Evolutionary conservation across 2,888 invertebrate species (phyloP), one percentile per base, ranked within the genome.

Genomic region (Temnothorax ravouxi): DNA sequence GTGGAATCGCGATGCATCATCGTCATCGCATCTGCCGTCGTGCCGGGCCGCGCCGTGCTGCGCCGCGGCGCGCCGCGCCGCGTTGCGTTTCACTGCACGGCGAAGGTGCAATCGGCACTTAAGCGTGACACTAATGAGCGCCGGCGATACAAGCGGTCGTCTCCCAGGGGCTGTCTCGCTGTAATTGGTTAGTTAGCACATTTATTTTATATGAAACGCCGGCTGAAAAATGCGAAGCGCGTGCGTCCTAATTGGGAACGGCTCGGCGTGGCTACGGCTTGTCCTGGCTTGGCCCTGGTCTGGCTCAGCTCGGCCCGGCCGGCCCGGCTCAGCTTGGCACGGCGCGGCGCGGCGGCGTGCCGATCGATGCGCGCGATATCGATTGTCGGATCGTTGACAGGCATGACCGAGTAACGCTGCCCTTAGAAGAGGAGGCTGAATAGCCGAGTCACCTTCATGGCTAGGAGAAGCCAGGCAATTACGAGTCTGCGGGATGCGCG

Each of bases 171-270:
- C 84, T 79, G 84, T 83, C 87, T 84, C 84, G 69, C 91, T 88
- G 91, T 92, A 92, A 92, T 93, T 93, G 92, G 92, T 92, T 90
- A 89, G 90, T 93, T 91, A 91, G 93, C 92, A 92, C 93, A 91
- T 93, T 92, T 90, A 88, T 91, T 89, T 92, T 88, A 88, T 87
- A 87, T 87, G 91, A 91, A 87, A 85, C 67, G 81, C 61, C 79
- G 71, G 77, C 82, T 88, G 88, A 91, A 92, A 88, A 91, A 91
- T 92, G 87, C 87, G 86, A 88, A 91, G 89, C 92, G 89, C 92
- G 91, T 91, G 92, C 90, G 90, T 87, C 91, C 92, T 91, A 91
- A 91, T 91, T 91, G 91, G 89, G n/a, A 77, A 83, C 56, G 72
- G 84, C 83, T 71, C 52, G 77, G 77, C 50, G 74, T 59, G 77